These are phyloP conservation scores for Nerophis ophidion DNA, from an alignment of 2,113 vertebrate genomes.

Conservation along the genomic window DNA sequence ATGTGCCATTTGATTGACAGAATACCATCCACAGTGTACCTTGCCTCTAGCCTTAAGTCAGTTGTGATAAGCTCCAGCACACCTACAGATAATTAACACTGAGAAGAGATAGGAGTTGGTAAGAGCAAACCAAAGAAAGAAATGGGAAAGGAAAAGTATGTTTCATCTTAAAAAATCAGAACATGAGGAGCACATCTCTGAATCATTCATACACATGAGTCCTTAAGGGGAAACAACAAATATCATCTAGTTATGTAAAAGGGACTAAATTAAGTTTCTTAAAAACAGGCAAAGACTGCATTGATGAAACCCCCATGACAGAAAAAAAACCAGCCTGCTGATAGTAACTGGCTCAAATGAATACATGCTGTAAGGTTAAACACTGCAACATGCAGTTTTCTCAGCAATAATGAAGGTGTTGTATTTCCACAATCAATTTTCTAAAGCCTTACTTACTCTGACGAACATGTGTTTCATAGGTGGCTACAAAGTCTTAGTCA, in stretches of 20 bases:
- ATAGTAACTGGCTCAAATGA: constrained; percentile 14
- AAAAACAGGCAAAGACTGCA: constrained; percentile 4
- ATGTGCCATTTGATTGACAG: no score
- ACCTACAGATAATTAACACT: background rate
- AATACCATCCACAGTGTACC: no score
- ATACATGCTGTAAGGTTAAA: constrained; percentile 4
- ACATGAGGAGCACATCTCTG: background rate
- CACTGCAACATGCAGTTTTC: constrained; percentile 11
- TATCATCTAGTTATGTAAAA: constrained; percentile 1
- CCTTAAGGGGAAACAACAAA: background rate
- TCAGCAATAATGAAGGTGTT: constrained; percentile 8
- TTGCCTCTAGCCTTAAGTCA: no score
- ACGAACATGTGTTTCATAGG: constrained; percentile 20
- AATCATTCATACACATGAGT: background rate
- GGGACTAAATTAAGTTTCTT: constrained; percentile 1
- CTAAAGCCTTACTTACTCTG: constrained; percentile 29
- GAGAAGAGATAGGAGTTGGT: background rate
- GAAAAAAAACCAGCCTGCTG: constrained; percentile 9
- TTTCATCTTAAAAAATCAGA: background rate
- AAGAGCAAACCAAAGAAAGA: background rate
- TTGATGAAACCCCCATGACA: background rate
- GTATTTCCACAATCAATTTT: constrained; percentile 29
- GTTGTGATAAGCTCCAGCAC: background rate
- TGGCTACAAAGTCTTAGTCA: constrained; percentile 13
- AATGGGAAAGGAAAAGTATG: no score